Conservation (phyloP, 1,140 invertebrate genomes). For the Drosophila lacteicornis region DNA sequence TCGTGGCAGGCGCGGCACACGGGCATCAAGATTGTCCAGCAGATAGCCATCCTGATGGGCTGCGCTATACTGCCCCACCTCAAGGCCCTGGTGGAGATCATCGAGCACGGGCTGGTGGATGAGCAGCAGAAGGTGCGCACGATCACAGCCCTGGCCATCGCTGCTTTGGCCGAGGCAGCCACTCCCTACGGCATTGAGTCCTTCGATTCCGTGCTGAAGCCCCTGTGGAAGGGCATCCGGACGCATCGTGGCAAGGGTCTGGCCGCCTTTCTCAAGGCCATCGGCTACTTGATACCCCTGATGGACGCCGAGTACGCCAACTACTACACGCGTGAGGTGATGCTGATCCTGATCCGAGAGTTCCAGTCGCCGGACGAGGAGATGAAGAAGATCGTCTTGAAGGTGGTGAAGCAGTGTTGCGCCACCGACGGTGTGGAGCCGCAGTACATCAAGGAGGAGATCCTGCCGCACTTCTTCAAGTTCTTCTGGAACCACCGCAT, state of each 20-base stretch:
- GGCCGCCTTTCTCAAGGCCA: constrained; percentile 99
- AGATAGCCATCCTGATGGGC: constrained; percentile 99
- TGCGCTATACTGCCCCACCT: constrained; percentile 99
- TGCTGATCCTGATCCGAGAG: constrained; percentile 99
- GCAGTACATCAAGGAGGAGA: constrained; percentile 99
- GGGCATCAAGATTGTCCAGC: constrained; percentile 99
- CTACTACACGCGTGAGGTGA: constrained; percentile 99
- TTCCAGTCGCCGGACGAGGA: constrained; percentile 99
- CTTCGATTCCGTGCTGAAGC: constrained; percentile 99
- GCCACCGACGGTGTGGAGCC: constrained; percentile 99
- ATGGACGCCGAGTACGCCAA: constrained; percentile 99
- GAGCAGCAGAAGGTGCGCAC: constrained; percentile 97
- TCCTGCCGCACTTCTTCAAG: constrained; percentile 99
- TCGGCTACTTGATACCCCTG: constrained; percentile 99
- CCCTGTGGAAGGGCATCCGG: constrained; percentile 99
- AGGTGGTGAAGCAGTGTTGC: constrained; percentile 99
- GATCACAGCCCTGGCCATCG: constrained; percentile 99
- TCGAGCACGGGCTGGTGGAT: constrained; percentile 97
- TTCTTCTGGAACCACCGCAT: constrained; percentile 99
- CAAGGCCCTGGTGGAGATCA: constrained; percentile 99
- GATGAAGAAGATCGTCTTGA: constrained; percentile 99
- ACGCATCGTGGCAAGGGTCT: constrained; percentile 99
- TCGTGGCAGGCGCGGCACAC: constrained; percentile 99
- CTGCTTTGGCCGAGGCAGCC: constrained; percentile 98
- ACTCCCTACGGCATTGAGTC: constrained; percentile 99